A percentile compares a stretch with the other conserved stretches of the same genome.
Evolutionary conservation across 2,113 vertebrate genomes (phyloP).

Genomic region (Apaloderma vittatum): DNA sequence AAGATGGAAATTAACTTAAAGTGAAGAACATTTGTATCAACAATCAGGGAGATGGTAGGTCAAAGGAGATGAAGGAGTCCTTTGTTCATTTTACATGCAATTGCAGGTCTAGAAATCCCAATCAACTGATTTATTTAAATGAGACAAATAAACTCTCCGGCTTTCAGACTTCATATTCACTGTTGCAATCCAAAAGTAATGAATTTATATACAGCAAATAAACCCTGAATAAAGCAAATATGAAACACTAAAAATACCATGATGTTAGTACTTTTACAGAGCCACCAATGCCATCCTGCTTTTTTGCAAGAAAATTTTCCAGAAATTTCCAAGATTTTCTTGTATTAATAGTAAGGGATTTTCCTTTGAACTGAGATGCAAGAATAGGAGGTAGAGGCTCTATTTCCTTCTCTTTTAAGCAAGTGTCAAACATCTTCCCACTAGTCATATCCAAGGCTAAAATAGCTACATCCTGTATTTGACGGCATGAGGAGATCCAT

Average conservation of each 20-base stretch:
- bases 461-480: background rate
- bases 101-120: background rate
- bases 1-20: background rate
- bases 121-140: background rate
- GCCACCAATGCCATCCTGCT: fast-evolving
- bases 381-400: fast-evolving
- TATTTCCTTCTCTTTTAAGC: background rate
- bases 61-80: background rate
- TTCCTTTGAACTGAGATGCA: background rate
- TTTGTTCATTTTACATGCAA: background rate
- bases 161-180: background rate
- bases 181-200: background rate
- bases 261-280: background rate
- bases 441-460: background rate
- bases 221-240: background rate
- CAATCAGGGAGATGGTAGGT: background rate
- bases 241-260: fast-evolving
- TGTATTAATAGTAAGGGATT: background rate
- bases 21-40: background rate
- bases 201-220: background rate
- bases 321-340: background rate
- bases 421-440: background rate
- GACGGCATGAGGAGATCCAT: background rate
- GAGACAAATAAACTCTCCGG: background rate
- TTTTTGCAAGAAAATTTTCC: background rate